A percentile compares a stretch with the other conserved stretches of the same genome.
These are phyloP conservation scores for Oncorhynchus keta DNA, from an alignment of 2,113 vertebrate species.

Conservation along the genomic window DNA sequence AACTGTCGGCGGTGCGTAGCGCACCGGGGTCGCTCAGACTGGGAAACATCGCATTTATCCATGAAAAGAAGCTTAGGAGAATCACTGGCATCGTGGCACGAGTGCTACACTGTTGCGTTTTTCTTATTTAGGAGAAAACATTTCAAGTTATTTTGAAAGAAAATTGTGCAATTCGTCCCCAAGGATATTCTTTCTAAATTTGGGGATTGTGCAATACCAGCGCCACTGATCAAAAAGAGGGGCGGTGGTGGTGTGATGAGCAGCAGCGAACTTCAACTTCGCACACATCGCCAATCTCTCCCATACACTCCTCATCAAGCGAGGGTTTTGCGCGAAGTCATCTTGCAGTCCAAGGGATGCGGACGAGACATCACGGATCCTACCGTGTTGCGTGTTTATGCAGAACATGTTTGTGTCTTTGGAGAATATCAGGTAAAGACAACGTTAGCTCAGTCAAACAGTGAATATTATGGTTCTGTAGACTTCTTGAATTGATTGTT, in stretches of 20 bases:
- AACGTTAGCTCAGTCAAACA: background rate
- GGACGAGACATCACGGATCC: conserved; percentile 37
- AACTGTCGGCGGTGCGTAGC: conserved; percentile 43
- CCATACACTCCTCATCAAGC: conserved; percentile 34
- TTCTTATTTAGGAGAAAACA: conserved; percentile 40
- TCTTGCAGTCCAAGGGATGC: conserved; percentile 51
- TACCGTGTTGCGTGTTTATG: conserved; percentile 21
- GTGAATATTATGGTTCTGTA: background rate
- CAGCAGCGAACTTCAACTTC: conserved; percentile 69
- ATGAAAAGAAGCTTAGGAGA: background rate
- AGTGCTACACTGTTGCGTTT: conserved; percentile 67
- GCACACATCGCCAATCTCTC: conserved; percentile 40
- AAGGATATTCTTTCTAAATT: conserved; percentile 67
- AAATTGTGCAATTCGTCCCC: conserved; percentile 54
- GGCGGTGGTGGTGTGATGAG: conserved; percentile 55
- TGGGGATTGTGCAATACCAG: conserved; percentile 54
- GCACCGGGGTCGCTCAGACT: conserved; percentile 43
- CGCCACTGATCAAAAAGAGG: conserved; percentile 46
- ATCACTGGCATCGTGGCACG: conserved; percentile 36
- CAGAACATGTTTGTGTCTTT: background rate
- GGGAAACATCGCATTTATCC: conserved; percentile 35
- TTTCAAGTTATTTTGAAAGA: conserved; percentile 57
- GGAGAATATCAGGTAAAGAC: conserved; percentile 40
- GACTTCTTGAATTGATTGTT: background rate
- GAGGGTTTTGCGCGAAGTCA: conserved; percentile 28